Evolutionary conservation across 2,888 invertebrate genomes (phyloP), one percentile per base, ranked within the genome.

Genomic region (Himalopsyche japonica): DNA sequence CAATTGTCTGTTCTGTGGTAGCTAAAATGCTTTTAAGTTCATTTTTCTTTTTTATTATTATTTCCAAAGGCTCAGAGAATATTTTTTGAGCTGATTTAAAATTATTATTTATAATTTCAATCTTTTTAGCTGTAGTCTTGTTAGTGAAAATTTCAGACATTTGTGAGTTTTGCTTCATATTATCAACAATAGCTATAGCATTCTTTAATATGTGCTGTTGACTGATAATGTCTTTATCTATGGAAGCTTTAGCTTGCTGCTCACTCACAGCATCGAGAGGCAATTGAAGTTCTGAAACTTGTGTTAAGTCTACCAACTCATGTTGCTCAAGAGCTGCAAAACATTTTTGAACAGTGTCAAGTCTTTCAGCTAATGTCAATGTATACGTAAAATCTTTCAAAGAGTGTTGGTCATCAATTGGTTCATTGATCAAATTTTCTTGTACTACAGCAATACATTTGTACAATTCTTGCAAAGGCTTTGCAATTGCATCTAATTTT

Each of bases 241-340:
- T 80, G 0, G 87, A 86, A 0, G 87, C 81, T 0, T 88, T 81
- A 12, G 84, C 86, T 24, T 82, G 81, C 34, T 77, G 24, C 27
- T 82, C 81, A 43, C 24, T 27, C 15, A 57, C 77, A 20, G 27
- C 18, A 34, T 83, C 83, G 15, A 76, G 15, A 12, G 78, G 80
- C n/a, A 84, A 32, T 77, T 82, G 81, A 24, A 83, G 37, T 24
- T 92, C 90, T 4, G 91, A 91, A 48, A 88, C 88, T 84, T 88
- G 88, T 18, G 90, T 89, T 70, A 91, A 88, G 82, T 91, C 90
- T 10, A 92, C 88, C 83, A 91, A 91, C 86, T 91, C 89, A 87
- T 89, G 90, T 87, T 91, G 89, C 88, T 91, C 90, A 81, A 92
- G 88, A 1, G 90, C 89, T 77, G 90, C 91, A 87, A 92, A 91